Base-by-base conservation (phyloP, 2,888 invertebrate genomes). In the Diachrysia chrysitis region DNA sequence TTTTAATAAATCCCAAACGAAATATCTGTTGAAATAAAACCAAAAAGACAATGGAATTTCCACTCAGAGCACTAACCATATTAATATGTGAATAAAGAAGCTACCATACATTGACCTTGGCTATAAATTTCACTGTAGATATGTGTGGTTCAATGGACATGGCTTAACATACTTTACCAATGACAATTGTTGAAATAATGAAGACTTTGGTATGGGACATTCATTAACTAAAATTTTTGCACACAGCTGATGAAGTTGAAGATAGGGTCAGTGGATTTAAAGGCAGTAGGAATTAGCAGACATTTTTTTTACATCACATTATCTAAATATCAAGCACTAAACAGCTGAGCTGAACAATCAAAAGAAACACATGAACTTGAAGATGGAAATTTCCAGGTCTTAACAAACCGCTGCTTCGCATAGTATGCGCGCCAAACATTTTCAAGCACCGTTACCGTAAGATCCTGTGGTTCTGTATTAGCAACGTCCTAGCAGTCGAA, bases 71-170 rank as follows among this genome's bases (percentile, higher is more conserved):
- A 67, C 71, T 70, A 54, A 77, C 73, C 67, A 63, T 25, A 25
- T 25, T 71, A n/a, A n/a, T n/a, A 72, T 72, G 58, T 79, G 81
- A 69, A 79, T 79, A 76, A 67, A 79, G 69, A 72, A 60, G 12
- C 23, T 55, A 68, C 64, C 63, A 63, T 55, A 66, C 79, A 63
- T 73, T 73, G 76, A 71, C 79, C 78, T 46, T n/a, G 58, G 59
- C 78, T 57, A 81, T 81, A 81, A 79, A 80, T 81, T 73, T 72
- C 32, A 12, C 55, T 57, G 64, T 64, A 66, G 68, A 54, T 58
- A 9, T 16, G 29, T 35, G 32, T 74, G 74, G 67, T 29, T 54
- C 51, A 37, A 37, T 37, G 56, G 57, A 35, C 17, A 66, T 74
- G 17, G 67, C 32, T 46, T 55, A n/a, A 71, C 55, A 54, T 63